Conservation (phyloP, 2,797 vertebrate species). For the Artibeus lituratus region DNA sequence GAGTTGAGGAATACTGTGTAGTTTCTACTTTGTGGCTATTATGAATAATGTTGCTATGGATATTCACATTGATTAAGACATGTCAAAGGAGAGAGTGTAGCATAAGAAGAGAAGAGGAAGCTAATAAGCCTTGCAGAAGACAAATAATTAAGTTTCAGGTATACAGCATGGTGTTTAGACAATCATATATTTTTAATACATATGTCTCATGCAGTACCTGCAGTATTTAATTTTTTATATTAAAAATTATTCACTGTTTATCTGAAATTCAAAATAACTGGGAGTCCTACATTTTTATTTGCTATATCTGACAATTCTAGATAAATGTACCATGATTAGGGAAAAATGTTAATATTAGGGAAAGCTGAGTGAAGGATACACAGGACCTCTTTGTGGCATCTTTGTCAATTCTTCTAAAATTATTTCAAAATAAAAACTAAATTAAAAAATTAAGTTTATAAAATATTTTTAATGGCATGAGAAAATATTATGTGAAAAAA, state of each 20-base stretch:
- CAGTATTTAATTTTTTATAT: not conserved
- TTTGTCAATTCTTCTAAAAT: not conserved
- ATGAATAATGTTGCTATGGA: not conserved
- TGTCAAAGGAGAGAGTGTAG: not conserved
- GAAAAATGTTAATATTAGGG: not conserved
- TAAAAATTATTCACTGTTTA: not conserved
- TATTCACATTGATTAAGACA: not conserved
- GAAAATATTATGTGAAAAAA: not conserved
- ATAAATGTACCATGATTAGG: not conserved
- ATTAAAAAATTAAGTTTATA: conserved; percentile 13
- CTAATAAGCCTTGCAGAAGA: not conserved
- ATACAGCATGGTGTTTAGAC: not conserved
- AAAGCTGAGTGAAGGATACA: not conserved
- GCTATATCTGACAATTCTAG: not conserved
- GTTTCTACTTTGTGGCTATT: not conserved
- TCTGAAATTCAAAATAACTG: not conserved
- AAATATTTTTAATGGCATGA: conserved; percentile 19
- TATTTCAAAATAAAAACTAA: not conserved
- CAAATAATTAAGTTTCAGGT: not conserved
- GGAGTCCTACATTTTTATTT: not conserved
- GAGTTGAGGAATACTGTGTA: not conserved
- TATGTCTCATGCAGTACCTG: not conserved
- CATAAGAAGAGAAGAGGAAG: not conserved
- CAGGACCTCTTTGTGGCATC: not conserved
- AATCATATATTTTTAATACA: not conserved